Evolutionary conservation across 2,113 vertebrate species (phyloP).

Genomic region (Polypterus senegalus): DNA sequence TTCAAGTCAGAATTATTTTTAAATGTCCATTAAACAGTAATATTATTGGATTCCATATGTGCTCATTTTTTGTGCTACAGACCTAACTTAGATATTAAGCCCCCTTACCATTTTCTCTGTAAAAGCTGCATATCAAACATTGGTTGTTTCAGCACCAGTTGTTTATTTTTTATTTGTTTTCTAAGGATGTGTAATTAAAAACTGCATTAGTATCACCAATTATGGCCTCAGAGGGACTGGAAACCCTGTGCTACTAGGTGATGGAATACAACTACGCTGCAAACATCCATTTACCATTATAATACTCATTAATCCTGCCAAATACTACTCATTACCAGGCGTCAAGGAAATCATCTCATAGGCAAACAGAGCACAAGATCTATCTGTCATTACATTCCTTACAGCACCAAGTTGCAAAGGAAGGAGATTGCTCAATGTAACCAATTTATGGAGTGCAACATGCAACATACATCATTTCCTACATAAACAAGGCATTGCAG

Average conservation of each 20-base stretch:
- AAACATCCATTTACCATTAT: conserved; percentile 90
- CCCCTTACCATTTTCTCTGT: conserved; percentile 46
- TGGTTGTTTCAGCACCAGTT: conserved; percentile 71
- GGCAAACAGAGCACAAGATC: conserved; percentile 82
- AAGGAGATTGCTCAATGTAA: conserved; percentile 40
- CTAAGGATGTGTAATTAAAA: conserved; percentile 94
- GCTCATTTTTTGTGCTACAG: too few species aligned
- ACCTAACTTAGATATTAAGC: conserved; percentile 33
- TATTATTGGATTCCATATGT: too few species aligned
- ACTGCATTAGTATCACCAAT: conserved; percentile 87
- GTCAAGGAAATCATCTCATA: conserved; percentile 95
- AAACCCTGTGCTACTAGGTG: conserved; percentile 76
- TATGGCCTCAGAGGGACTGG: conserved; percentile 74
- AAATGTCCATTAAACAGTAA: too few species aligned
- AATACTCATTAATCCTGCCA: conserved; percentile 97
- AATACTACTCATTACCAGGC: conserved; percentile 93
- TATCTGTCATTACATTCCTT: conserved; percentile 69
- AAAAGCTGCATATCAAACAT: conserved; percentile 49
- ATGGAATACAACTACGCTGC: conserved; percentile 82
- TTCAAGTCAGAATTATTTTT: too few species aligned
- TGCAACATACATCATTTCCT: conserved; percentile 11
- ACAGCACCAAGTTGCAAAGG: conserved; percentile 45
- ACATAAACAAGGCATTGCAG: conserved; percentile 5
- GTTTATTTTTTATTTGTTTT: conserved; percentile 63
- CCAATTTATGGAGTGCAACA: conserved; percentile 42